Evolutionary conservation across 2,797 vertebrate species (phyloP).

Genomic region (Pseudomugil gertrudae): DNA sequence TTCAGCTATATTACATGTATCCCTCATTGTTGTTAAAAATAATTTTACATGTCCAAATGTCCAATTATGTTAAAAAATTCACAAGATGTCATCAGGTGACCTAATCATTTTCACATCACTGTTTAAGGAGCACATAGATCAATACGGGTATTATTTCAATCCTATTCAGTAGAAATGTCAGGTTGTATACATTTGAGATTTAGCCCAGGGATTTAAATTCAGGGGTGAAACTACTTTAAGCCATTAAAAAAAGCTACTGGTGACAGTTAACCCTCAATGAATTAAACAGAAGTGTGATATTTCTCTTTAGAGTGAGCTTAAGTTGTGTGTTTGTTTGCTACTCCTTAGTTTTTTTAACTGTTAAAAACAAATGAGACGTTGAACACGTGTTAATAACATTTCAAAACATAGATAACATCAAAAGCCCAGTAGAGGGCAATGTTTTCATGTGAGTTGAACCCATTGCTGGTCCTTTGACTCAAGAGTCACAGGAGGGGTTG

Average conservation of each 20-base stretch:
- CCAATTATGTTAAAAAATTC: too few species aligned
- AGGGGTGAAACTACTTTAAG: background rate
- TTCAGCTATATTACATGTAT: too few species aligned
- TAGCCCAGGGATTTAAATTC: background rate
- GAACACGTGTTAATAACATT: background rate
- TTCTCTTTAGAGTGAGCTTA: background rate
- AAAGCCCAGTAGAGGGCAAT: conserved; percentile 58
- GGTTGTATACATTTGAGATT: background rate
- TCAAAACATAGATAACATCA: background rate
- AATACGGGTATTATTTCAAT: background rate
- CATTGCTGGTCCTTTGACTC: background rate
- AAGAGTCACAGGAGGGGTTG: background rate
- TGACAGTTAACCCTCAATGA: background rate
- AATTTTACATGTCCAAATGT: too few species aligned
- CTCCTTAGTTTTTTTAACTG: background rate
- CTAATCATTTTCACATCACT: too few species aligned
- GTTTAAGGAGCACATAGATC: background rate
- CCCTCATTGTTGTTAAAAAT: too few species aligned
- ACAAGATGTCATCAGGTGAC: too few species aligned
- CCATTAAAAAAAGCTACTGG: background rate
- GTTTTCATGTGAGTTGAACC: conserved; percentile 29
- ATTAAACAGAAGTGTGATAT: background rate
- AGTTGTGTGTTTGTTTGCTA: background rate
- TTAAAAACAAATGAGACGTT: background rate
- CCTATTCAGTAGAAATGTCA: background rate